Evolutionary conservation across 2,797 vertebrate species (phyloP).

Genomic region (Apogon hyalosoma): DNA sequence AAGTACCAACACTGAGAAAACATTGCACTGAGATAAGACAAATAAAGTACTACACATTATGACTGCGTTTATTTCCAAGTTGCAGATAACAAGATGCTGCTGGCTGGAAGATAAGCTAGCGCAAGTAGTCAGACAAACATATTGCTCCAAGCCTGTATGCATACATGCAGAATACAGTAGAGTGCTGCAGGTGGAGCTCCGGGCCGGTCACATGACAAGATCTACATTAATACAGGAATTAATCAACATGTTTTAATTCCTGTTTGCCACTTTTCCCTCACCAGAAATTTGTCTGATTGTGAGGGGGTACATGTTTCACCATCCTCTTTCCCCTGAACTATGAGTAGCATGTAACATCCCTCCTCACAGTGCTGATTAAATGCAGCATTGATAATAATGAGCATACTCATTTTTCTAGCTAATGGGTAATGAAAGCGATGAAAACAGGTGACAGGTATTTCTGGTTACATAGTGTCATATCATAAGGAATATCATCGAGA

Average conservation of each 20-base stretch:
- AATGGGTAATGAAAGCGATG: no score
- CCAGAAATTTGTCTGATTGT: slow-evolving; percentile 15
- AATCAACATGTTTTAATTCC: slow-evolving; percentile 20
- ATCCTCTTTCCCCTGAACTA: not conserved
- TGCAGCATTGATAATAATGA: no score
- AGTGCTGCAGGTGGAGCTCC: slow-evolving; percentile 35
- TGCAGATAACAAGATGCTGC: slow-evolving; percentile 76
- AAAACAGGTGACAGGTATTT: no score
- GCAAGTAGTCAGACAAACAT: slow-evolving; percentile 63
- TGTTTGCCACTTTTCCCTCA: slow-evolving; percentile 14
- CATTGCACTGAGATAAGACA: slow-evolving; percentile 61
- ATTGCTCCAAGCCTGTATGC: slow-evolving; percentile 38
- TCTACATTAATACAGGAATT: slow-evolving; percentile 34
- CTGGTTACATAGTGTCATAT: no score
- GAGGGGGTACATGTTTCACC: not conserved
- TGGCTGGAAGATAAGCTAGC: slow-evolving; percentile 68
- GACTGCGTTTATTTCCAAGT: slow-evolving; percentile 67
- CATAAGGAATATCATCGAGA: no score
- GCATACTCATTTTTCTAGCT: no score
- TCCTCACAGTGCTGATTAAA: not conserved
- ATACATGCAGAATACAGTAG: slow-evolving; percentile 37
- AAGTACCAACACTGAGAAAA: slow-evolving; percentile 69
- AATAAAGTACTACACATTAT: slow-evolving; percentile 73
- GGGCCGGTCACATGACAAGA: slow-evolving; percentile 41
- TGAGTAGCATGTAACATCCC: not conserved